Conservation (phyloP, 2,113 vertebrate genomes). For the Bucco capensis region DNA sequence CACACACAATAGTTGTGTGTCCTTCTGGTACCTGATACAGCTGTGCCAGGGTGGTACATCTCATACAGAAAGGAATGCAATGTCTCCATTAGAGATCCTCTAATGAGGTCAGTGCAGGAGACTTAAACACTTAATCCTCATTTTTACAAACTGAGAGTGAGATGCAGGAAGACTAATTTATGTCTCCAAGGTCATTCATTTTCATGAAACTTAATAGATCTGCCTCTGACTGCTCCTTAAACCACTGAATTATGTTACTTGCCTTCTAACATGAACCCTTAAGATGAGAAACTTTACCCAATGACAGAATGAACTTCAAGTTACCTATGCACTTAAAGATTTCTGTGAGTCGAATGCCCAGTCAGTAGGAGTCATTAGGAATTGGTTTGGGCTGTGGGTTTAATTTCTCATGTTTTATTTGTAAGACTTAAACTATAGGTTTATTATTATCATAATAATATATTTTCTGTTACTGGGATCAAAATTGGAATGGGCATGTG, state of each 20-base stretch:
- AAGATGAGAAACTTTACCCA: not conserved
- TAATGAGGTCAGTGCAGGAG: conserved; percentile 26
- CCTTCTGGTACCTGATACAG: not conserved
- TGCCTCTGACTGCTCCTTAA: conserved; percentile 40
- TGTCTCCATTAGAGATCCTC: not conserved
- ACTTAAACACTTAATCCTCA: conserved; percentile 48
- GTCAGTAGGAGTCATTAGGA: not conserved
- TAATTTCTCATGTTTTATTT: not conserved
- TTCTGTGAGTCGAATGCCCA: not conserved
- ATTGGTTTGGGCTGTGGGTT: not conserved
- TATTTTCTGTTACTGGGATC: not conserved
- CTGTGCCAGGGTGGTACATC: not conserved
- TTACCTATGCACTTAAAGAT: not conserved
- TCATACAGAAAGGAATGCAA: not conserved
- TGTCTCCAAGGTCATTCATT: conserved; percentile 56
- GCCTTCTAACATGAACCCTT: not conserved
- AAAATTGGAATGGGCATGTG: not conserved
- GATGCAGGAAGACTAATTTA: conserved; percentile 51
- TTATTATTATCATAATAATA: not conserved
- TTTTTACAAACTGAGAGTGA: conserved; percentile 42
- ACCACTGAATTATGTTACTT: conserved; percentile 33
- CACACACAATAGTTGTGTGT: accelerated
- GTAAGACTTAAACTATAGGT: not conserved
- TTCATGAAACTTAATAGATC: conserved; percentile 51
- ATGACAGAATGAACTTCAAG: not conserved